Conservation (phyloP, 2,888 invertebrate genomes). For the Lamellibrachia satsuma region DNA sequence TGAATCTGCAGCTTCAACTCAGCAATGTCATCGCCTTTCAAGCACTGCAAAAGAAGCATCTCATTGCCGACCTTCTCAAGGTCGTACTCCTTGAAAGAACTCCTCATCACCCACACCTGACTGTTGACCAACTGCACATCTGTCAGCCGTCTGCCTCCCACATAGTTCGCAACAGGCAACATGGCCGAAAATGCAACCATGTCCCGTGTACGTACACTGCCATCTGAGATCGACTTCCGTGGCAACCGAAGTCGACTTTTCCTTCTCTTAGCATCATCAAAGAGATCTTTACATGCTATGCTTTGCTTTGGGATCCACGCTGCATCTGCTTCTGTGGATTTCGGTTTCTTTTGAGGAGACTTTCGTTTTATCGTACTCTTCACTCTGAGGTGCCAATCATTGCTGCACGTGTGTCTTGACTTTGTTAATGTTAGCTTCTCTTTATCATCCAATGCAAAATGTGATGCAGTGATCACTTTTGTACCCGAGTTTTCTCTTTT, state of each 20-base stretch:
- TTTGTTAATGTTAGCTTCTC: background rate
- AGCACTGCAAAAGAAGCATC: background rate
- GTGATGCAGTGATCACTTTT: background rate
- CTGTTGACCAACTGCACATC: background rate
- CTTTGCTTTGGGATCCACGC: background rate
- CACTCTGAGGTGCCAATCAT: background rate
- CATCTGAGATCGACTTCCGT: background rate
- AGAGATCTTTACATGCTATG: background rate
- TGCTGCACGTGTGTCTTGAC: background rate
- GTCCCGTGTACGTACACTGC: background rate
- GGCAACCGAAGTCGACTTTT: background rate
- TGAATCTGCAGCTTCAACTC: background rate
- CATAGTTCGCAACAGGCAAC: background rate
- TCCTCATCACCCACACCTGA: background rate
- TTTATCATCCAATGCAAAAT: background rate
- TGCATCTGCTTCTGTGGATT: background rate
- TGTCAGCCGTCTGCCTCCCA: background rate
- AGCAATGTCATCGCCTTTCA: background rate
- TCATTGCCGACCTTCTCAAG: constrained; percentile 4
- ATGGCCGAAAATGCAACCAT: background rate
- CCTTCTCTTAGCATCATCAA: background rate
- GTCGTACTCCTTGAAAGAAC: background rate
- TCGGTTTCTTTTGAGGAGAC: background rate
- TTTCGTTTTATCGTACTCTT: background rate
- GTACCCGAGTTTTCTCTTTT: background rate